These are phyloP conservation scores for Lasioglossum lativentre DNA, from an alignment of 2,888 invertebrate species.

Conservation along the genomic window DNA sequence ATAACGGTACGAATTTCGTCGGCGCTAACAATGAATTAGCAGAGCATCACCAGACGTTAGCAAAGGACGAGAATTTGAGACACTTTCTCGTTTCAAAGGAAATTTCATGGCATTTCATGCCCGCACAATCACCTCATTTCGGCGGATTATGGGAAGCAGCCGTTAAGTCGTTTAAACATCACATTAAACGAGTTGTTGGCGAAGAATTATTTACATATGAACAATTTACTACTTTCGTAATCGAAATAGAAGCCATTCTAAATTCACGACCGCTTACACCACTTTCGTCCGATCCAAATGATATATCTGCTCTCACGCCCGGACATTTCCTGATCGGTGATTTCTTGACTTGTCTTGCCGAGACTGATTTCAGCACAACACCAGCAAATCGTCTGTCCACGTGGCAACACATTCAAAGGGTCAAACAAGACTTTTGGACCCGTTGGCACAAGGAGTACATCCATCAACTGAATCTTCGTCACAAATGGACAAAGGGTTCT, in stretches of 20 bases:
- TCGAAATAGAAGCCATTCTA: not conserved
- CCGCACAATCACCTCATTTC: not conserved
- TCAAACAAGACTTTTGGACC: too few species aligned
- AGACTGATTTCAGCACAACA: too few species aligned
- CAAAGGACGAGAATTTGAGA: fast-evolving
- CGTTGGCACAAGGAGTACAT: too few species aligned
- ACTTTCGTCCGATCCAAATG: conserved; percentile 16
- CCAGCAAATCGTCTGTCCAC: too few species aligned
- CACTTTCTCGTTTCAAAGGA: not conserved
- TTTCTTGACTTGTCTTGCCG: too few species aligned
- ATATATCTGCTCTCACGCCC: not conserved
- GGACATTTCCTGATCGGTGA: conserved; percentile 16
- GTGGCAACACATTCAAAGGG: too few species aligned
- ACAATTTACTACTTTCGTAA: not conserved
- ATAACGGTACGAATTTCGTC: not conserved
- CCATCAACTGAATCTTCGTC: too few species aligned
- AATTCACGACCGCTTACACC: not conserved
- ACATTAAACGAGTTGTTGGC: not conserved
- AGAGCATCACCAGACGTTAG: not conserved
- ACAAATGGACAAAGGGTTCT: too few species aligned
- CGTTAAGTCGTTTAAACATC: not conserved
- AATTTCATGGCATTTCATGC: too few species aligned
- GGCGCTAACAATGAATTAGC: not conserved
- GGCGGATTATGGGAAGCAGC: too few species aligned
- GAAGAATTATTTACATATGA: not conserved